These are phyloP conservation scores for Phalanger gymnotis DNA, from an alignment of 2,797 vertebrate genomes.

Conservation along the genomic window DNA sequence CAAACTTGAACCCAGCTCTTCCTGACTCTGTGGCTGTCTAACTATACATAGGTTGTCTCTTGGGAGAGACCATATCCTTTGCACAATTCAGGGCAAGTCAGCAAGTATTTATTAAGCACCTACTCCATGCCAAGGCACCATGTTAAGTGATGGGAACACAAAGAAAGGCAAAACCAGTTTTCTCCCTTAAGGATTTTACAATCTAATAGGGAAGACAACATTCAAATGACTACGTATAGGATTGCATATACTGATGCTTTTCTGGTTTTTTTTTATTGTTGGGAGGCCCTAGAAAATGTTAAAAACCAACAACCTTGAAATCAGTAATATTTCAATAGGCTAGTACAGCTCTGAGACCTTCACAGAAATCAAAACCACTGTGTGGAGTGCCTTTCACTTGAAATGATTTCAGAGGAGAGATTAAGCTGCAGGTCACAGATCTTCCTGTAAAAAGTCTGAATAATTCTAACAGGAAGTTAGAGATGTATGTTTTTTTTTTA, in stretches of 20 bases:
- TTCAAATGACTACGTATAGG: neutral
- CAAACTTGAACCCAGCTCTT: neutral
- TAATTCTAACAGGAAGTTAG: conserved; percentile 18
- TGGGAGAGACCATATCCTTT: neutral
- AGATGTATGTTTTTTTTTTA: neutral
- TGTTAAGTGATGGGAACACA: neutral
- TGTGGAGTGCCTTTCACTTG: neutral
- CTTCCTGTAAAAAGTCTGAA: conserved; percentile 2
- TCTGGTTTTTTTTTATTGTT: neutral
- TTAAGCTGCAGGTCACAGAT: neutral
- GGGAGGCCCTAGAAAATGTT: neutral
- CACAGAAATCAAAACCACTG: neutral
- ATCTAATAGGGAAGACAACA: neutral
- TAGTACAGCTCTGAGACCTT: neutral
- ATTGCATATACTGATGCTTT: neutral
- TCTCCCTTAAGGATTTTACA: neutral
- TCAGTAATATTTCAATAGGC: neutral
- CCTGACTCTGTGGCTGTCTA: neutral
- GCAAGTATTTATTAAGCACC: neutral
- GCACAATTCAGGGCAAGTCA: neutral
- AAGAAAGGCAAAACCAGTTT: neutral
- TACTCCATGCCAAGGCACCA: neutral
- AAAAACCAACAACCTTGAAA: neutral
- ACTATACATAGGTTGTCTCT: neutral
- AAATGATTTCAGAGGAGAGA: neutral